These are phyloP conservation scores for Seison nebaliae DNA, from an alignment of 1,140 invertebrate species.

Conservation along the genomic window DNA sequence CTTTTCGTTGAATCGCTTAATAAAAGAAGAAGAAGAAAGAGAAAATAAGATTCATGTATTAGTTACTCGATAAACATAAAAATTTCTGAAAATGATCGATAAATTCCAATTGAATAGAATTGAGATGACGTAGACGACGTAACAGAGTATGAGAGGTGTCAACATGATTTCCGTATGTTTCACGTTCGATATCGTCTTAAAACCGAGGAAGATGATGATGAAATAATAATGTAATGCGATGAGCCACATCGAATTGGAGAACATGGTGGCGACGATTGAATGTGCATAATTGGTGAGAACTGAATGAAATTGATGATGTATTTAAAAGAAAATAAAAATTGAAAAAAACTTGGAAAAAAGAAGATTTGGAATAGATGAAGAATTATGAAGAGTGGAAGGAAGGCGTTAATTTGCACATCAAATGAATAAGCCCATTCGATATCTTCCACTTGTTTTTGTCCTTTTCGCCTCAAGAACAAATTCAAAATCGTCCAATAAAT, in stretches of 20 bases:
- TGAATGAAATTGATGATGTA: conserved; percentile 1
- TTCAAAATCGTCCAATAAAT: conserved; percentile 52
- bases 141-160: too few species aligned
- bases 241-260: conserved; percentile 80
- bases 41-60: too few species aligned
- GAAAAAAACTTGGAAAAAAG: conserved; percentile 34
- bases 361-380: conserved; percentile 70
- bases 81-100: too few species aligned
- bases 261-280: conserved; percentile 39
- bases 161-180: too few species aligned
- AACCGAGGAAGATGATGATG: conserved; percentile 90
- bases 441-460: conserved; percentile 35
- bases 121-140: too few species aligned
- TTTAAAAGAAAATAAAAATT: background rate
- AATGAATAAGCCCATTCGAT: conserved; percentile 97
- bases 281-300: conserved; percentile 10
- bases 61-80: too few species aligned
- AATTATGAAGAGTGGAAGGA: conserved; percentile 72
- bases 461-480: conserved; percentile 44
- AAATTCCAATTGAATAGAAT: too few species aligned
- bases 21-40: too few species aligned
- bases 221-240: conserved; percentile 67
- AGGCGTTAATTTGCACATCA: conserved; percentile 92
- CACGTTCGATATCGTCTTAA: too few species aligned
- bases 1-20: too few species aligned